Percentiles rank a stretch among this genome's conserved stretches.
Evolutionary conservation across 2,113 vertebrate genomes (phyloP).

Genomic region (Columba livia): DNA sequence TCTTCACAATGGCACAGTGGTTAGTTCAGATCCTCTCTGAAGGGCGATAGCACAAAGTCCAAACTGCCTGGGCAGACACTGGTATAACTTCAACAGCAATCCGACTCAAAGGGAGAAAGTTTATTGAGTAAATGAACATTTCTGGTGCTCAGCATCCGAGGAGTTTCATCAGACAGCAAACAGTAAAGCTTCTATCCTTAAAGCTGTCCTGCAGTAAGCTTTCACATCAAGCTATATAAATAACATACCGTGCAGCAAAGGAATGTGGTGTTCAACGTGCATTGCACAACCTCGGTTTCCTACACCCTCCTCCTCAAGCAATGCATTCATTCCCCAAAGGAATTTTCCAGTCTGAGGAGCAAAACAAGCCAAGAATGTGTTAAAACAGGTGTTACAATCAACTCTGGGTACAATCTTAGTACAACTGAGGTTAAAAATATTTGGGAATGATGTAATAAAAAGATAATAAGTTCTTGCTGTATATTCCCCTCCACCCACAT

Average conservation of each 20-base stretch:
- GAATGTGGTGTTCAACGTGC: not conserved
- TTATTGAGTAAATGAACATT: not conserved
- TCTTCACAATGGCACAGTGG: constrained; percentile 25
- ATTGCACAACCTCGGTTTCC: constrained; percentile 40
- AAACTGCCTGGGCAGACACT: not conserved
- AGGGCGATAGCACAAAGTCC: not conserved
- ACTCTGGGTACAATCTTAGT: constrained; percentile 25
- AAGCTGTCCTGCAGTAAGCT: not conserved
- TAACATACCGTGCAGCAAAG: not conserved
- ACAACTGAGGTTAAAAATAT: constrained; percentile 56
- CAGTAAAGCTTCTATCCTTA: not conserved
- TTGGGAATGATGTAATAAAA: constrained; percentile 44
- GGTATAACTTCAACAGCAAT: not conserved
- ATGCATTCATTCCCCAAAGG: constrained; percentile 9
- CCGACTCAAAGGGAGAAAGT: not conserved
- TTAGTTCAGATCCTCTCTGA: constrained; percentile 23
- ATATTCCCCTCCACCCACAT: constrained; percentile 1
- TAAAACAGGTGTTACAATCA: constrained; percentile 60
- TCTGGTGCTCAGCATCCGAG: not conserved
- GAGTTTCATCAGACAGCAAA: not conserved
- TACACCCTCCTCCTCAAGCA: constrained; percentile 40
- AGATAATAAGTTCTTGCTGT: not conserved
- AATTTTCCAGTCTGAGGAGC: constrained; percentile 53
- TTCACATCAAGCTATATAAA: not conserved
- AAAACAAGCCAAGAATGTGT: constrained; percentile 61